These are phyloP conservation scores for Eilema griseolum DNA, from an alignment of 2,888 invertebrate genomes.

Conservation along the genomic window DNA sequence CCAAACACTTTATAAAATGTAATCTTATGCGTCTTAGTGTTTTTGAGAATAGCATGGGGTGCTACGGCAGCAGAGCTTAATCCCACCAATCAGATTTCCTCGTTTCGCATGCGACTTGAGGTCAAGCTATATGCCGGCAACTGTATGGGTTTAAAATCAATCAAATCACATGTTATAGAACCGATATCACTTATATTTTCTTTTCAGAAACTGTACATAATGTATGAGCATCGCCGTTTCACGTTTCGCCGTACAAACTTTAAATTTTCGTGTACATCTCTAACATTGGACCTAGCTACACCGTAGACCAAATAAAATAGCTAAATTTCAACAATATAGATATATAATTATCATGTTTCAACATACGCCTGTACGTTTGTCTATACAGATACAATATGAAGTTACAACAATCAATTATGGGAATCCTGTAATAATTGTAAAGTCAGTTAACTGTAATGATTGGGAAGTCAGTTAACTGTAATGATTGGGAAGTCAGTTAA, in stretches of 20 bases:
- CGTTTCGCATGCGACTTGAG: no score
- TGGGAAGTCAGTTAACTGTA: no score
- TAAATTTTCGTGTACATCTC: constrained; percentile 67
- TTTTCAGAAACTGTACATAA: constrained; percentile 51
- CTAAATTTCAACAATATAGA: constrained; percentile 82
- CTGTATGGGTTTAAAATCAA: constrained; percentile 5
- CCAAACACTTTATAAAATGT: no score
- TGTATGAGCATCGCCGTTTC: constrained; percentile 33
- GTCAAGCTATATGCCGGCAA: no score
- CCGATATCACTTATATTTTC: constrained; percentile 15
- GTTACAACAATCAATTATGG: constrained; percentile 22
- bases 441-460: no score
- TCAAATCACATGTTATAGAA: constrained; percentile 15
- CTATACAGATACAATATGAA: constrained; percentile 37
- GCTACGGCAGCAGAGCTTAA: no score
- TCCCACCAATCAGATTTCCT: no score
- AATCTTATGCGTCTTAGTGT: no score
- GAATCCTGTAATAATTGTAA: neutral
- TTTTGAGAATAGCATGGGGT: no score
- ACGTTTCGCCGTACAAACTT: constrained; percentile 66
- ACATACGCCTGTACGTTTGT: constrained; percentile 54
- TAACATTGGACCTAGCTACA: constrained; percentile 79
- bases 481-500: no score
- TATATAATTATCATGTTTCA: constrained; percentile 71
- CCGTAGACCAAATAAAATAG: constrained; percentile 83